Evolutionary conservation across 2,113 vertebrate genomes (phyloP).

Genomic region (Heloderma charlesbogerti): DNA sequence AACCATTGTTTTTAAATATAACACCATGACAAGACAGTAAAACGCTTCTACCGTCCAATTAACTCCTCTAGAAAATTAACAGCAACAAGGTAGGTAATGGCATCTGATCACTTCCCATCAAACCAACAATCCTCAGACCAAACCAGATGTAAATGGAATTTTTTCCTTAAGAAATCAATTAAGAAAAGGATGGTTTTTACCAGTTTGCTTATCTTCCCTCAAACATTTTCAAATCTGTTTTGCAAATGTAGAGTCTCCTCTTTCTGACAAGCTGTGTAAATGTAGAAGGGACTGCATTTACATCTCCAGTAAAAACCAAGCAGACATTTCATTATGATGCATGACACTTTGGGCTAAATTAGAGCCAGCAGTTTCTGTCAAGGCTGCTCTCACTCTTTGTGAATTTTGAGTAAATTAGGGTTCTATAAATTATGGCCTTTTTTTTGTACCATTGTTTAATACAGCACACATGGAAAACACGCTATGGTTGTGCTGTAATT

Average conservation of each 20-base stretch:
- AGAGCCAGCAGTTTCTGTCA: slow-evolving; percentile 82
- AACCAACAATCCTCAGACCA: slow-evolving; percentile 47
- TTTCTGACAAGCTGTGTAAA: slow-evolving; percentile 79
- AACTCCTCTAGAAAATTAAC: slow-evolving; percentile 47
- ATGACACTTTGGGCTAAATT: slow-evolving; percentile 88
- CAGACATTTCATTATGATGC: slow-evolving; percentile 85
- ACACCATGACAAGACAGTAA: slow-evolving; percentile 21
- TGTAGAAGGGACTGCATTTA: slow-evolving; percentile 76
- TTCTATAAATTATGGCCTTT: slow-evolving; percentile 83
- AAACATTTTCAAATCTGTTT: slow-evolving; percentile 75
- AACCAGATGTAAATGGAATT: slow-evolving; percentile 59
- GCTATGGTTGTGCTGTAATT: slow-evolving; percentile 77
- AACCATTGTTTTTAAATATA: neutral
- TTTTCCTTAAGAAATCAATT: slow-evolving; percentile 63
- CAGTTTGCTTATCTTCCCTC: slow-evolving; percentile 79
- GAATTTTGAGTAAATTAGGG: slow-evolving; percentile 76
- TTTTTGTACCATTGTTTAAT: slow-evolving; percentile 80
- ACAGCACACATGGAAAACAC: slow-evolving; percentile 83
- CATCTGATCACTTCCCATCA: slow-evolving; percentile 36
- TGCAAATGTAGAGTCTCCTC: slow-evolving; percentile 70
- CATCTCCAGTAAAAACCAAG: slow-evolving; percentile 75
- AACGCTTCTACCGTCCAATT: slow-evolving; percentile 12
- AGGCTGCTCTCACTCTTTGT: slow-evolving; percentile 71
- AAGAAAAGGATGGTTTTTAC: slow-evolving; percentile 70
- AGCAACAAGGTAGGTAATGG: neutral